phyloP scores from a whole-genome alignment of 2,113 vertebrate genomes.

The Hypomesus transpacificus region DNA sequence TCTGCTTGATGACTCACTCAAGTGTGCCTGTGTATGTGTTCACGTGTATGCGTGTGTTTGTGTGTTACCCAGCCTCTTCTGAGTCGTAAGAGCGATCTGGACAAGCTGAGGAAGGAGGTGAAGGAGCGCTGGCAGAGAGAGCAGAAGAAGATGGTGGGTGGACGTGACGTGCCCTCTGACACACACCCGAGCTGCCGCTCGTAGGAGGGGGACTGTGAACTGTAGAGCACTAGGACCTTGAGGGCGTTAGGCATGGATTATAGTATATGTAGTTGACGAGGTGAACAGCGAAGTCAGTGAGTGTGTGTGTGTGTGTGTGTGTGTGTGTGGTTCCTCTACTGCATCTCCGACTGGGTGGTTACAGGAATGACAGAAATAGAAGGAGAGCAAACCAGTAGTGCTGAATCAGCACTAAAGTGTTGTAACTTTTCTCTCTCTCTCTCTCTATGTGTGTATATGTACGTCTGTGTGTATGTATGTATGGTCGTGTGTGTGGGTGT shows the following conservation, averaged over 20 bases:
- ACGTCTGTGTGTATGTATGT: slow-evolving; percentile 5
- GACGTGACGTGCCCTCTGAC: not conserved
- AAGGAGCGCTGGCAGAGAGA: slow-evolving; percentile 97
- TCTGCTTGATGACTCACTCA: not conserved
- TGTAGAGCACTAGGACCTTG: not conserved
- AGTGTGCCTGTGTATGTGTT: not conserved
- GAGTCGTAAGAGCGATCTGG: slow-evolving; percentile 90
- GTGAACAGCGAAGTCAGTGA: not conserved
- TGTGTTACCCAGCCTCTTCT: slow-evolving; percentile 80
- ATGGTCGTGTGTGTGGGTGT: not conserved
- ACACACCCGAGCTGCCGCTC: not conserved
- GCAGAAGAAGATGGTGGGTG: slow-evolving; percentile 89
- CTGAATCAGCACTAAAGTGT: not conserved
- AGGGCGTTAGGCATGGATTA: not conserved
- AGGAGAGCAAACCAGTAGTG: not conserved
- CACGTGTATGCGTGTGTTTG: slow-evolving; percentile 11
- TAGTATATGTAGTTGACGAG: too few species aligned
- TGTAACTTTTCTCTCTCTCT: not conserved
- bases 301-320: slow-evolving; percentile 10
- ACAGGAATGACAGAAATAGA: not conserved
- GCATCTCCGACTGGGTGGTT: not conserved
- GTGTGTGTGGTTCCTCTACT: slow-evolving; percentile 2
- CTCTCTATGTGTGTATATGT: not conserved
- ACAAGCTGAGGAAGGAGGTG: slow-evolving; percentile 92
- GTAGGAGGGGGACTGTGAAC: not conserved